A percentile compares a stretch with the other conserved stretches of the same genome.
Evolutionary conservation across 2,888 invertebrate species (phyloP).

Genomic region (Bhutanitis thaidina): DNA sequence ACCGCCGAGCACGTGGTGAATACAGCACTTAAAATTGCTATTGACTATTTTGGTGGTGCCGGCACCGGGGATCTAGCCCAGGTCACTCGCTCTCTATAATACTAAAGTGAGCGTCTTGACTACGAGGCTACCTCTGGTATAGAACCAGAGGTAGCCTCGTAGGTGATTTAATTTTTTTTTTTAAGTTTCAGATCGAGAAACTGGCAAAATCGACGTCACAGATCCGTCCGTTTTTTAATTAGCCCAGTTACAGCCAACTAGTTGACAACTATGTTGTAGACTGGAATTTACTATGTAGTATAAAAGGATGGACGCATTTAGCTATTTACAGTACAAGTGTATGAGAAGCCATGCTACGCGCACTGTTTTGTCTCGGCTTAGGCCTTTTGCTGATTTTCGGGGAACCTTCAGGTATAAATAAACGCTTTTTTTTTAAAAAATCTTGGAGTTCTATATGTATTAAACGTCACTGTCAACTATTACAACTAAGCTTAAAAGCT

Average conservation of each 20-base stretch:
- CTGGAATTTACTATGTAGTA: not conserved
- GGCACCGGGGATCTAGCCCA: too few relatives aligned
- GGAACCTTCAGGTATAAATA: constrained; percentile 8
- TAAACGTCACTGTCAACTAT: too few relatives aligned
- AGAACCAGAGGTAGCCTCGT: too few relatives aligned
- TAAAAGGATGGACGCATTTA: not conserved
- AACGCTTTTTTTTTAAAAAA: too few relatives aligned
- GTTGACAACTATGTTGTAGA: not conserved
- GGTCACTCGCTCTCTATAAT: too few relatives aligned
- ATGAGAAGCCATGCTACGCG: constrained; percentile 10
- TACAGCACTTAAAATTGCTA: too few relatives aligned
- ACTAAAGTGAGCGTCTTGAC: too few relatives aligned
- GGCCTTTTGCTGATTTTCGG: constrained; percentile 6
- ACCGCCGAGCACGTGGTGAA: too few relatives aligned
- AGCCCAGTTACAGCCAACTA: not conserved
- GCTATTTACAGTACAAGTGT: not conserved
- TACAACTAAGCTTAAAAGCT: too few relatives aligned
- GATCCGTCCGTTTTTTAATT: constrained; percentile 8
- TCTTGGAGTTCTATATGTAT: too few relatives aligned
- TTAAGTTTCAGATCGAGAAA: not conserved
- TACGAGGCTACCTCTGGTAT: too few relatives aligned
- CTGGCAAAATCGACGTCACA: not conserved
- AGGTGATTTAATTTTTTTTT: not conserved
- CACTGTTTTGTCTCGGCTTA: constrained; percentile 4
- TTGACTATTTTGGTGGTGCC: too few relatives aligned